phyloP scores from a whole-genome alignment of 2,797 vertebrate species.

The Momotus momota region DNA sequence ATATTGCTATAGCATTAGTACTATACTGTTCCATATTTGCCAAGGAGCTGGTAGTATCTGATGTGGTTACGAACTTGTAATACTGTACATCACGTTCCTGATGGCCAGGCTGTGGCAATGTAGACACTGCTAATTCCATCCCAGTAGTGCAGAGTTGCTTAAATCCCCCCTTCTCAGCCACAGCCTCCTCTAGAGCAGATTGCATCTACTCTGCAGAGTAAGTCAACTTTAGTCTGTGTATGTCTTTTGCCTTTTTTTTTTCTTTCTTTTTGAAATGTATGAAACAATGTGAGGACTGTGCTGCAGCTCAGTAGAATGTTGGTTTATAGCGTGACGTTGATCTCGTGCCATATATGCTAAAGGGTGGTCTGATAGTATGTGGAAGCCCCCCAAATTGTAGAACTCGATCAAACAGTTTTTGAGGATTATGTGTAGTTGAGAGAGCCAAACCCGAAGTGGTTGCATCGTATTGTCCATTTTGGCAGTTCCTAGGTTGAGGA shows the following conservation, averaged over 20 bases:
- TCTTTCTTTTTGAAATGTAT: background rate
- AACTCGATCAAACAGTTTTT: background rate
- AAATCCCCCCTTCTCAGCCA: background rate
- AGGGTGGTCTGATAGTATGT: fast-evolving
- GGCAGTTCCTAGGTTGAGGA: background rate
- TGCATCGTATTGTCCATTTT: background rate
- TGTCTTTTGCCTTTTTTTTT: background rate
- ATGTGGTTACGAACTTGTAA: background rate
- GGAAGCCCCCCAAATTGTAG: background rate
- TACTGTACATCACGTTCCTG: background rate
- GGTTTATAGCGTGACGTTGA: background rate
- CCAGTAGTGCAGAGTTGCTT: background rate
- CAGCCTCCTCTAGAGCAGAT: background rate
- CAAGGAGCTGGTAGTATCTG: background rate
- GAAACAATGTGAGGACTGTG: background rate
- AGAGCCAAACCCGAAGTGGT: background rate
- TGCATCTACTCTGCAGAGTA: background rate
- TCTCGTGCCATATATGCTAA: fast-evolving
- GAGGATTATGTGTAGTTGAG: background rate
- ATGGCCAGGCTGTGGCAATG: background rate
- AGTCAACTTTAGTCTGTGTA: background rate
- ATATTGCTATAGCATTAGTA: background rate
- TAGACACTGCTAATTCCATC: background rate
- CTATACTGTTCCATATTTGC: background rate
- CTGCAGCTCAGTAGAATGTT: background rate